phyloP scores from a whole-genome alignment of 2,888 invertebrate species.

The Cepaea hortensis region DNA sequence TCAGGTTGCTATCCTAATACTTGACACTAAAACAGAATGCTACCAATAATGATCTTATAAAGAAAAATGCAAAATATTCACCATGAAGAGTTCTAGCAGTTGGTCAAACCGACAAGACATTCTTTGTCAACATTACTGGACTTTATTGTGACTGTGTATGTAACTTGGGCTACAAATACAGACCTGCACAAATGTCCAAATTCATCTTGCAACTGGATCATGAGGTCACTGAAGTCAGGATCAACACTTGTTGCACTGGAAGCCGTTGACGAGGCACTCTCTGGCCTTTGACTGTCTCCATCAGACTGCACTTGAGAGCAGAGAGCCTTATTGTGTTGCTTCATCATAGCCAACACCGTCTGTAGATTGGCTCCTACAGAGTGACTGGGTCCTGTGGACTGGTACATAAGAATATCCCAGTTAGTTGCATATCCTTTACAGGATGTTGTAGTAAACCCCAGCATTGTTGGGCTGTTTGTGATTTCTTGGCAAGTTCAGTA shows the following conservation, averaged over 20 bases:
- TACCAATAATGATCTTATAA: too few relatives aligned
- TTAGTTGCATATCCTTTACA: too few relatives aligned
- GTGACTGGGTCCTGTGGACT: conserved; percentile 74
- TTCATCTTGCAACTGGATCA: conserved; percentile 74
- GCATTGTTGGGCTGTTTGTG: too few relatives aligned
- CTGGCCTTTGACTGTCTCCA: conserved; percentile 13
- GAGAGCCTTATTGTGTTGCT: conserved; percentile 72
- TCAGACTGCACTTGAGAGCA: conserved; percentile 63
- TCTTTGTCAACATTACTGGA: too few relatives aligned
- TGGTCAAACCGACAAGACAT: too few relatives aligned
- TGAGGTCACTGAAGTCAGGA: conserved; percentile 68
- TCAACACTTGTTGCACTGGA: conserved; percentile 61
- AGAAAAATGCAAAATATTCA: too few relatives aligned
- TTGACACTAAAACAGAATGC: too few relatives aligned
- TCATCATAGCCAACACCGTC: conserved; percentile 74
- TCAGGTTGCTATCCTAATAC: too few relatives aligned
- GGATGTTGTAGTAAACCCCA: too few relatives aligned
- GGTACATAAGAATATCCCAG: conserved; percentile 12
- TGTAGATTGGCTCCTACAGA: conserved; percentile 75
- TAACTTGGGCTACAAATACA: conserved; percentile 50
- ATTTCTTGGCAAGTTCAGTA: too few relatives aligned
- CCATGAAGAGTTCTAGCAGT: too few relatives aligned
- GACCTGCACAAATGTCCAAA: conserved; percentile 74
- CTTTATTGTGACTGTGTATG: too few relatives aligned
- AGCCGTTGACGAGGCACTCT: conserved; percentile 51